Evolutionary conservation across 1,140 invertebrate genomes (phyloP).

Genomic region (Drosophila mojavensis): DNA sequence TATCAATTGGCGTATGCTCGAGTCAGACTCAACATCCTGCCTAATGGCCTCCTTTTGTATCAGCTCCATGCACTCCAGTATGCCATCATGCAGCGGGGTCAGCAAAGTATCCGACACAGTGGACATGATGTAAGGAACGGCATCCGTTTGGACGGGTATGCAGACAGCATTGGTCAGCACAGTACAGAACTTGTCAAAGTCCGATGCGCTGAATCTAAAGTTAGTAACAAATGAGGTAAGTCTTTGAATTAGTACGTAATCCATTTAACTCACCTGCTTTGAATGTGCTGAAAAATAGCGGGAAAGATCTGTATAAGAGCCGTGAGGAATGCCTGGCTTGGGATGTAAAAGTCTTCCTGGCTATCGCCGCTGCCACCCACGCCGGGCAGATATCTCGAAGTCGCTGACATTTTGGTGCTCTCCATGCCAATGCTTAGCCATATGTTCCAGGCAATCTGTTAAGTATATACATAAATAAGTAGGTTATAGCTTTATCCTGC

Average conservation of each 20-base stretch:
- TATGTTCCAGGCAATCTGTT: slow-evolving; percentile 90
- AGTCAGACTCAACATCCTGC: slow-evolving; percentile 85
- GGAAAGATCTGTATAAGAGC: slow-evolving; percentile 97
- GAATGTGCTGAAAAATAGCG: slow-evolving; percentile 95
- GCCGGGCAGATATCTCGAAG: slow-evolving; percentile 73
- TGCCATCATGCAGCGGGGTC: slow-evolving; percentile 93
- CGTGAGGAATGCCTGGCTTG: slow-evolving; percentile 96
- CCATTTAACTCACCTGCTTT: slow-evolving; percentile 86
- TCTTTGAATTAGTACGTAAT: background rate
- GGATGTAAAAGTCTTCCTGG: slow-evolving; percentile 89
- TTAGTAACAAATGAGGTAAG: background rate
- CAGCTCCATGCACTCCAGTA: slow-evolving; percentile 91
- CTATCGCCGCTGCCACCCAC: slow-evolving; percentile 51
- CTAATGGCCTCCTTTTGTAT: slow-evolving; percentile 91
- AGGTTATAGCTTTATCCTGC: background rate
- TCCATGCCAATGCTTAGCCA: slow-evolving; percentile 94
- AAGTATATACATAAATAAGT: background rate
- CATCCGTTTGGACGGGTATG: slow-evolving; percentile 93
- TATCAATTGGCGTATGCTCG: slow-evolving; percentile 87
- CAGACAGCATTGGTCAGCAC: slow-evolving; percentile 91
- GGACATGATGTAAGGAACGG: slow-evolving; percentile 91
- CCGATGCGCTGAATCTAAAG: slow-evolving; percentile 88
- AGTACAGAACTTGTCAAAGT: slow-evolving; percentile 91
- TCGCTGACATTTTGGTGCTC: slow-evolving; percentile 88
- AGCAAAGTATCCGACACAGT: slow-evolving; percentile 90